phyloP scores from a whole-genome alignment of 2,888 invertebrate species.

The Drosophila atripex region DNA sequence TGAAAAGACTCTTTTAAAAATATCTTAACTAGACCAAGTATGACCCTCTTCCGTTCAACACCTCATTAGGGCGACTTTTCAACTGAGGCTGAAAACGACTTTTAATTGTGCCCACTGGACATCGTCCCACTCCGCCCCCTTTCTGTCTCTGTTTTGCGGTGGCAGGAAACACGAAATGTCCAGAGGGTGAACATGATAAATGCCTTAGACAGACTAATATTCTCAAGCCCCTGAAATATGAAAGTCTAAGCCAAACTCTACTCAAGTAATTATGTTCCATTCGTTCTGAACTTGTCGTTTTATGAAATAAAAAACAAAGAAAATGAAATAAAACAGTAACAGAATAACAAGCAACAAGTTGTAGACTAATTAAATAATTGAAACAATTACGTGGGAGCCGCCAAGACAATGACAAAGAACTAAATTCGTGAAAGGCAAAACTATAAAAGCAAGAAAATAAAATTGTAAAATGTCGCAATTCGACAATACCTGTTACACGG shows the following conservation, averaged over 20 bases:
- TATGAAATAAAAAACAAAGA: slow-evolving; percentile 55
- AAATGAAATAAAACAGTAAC: slow-evolving; percentile 21
- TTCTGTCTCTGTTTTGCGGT: slow-evolving; percentile 1
- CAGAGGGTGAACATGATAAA: slow-evolving; percentile 57
- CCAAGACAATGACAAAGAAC: slow-evolving; percentile 35
- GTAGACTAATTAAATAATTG: slow-evolving; percentile 65
- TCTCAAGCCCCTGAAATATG: slow-evolving; percentile 5
- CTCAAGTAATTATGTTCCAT: slow-evolving; percentile 52
- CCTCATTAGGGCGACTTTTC: slow-evolving; percentile 67
- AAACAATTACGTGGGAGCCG: slow-evolving; percentile 39
- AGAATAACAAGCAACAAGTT: slow-evolving; percentile 23
- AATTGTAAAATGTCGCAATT: slow-evolving; percentile 71
- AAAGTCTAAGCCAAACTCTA: slow-evolving; percentile 19
- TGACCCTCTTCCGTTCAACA: slow-evolving; percentile 66
- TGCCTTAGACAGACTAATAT: slow-evolving; percentile 46
- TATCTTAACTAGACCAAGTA: slow-evolving; percentile 53
- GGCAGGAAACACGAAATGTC: slow-evolving; percentile 35
- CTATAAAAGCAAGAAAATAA: slow-evolving; percentile 3
- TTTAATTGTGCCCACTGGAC: slow-evolving; percentile 74
- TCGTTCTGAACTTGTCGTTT: slow-evolving; percentile 61
- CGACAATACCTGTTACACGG: slow-evolving; percentile 83
- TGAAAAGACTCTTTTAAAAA: slow-evolving; percentile 22
- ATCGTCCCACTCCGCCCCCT: slow-evolving; percentile 12
- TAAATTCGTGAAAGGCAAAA: slow-evolving; percentile 24
- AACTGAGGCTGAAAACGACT: slow-evolving; percentile 58